These are phyloP conservation scores for Actinostola sp. DNA, from an alignment of 92 coral and sea anemone species.

Conservation along the genomic window DNA sequence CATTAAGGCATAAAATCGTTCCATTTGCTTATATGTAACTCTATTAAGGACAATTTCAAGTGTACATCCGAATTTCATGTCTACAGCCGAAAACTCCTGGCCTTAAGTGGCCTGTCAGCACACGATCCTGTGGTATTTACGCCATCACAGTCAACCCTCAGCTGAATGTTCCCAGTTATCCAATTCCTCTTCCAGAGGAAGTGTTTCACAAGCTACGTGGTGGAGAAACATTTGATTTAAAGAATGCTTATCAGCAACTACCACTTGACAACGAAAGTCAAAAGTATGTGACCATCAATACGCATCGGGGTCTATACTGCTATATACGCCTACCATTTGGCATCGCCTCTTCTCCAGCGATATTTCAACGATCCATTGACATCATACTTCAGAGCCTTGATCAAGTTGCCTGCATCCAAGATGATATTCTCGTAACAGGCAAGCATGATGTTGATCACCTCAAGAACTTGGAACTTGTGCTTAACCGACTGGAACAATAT, in stretches of 20 bases:
- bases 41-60: too few species aligned
- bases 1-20: too few species aligned
- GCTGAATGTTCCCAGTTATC: conserved; percentile 42
- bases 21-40: too few species aligned
- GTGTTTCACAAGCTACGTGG: conserved; percentile 45
- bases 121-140: conserved; percentile 59
- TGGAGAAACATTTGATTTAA: conserved; percentile 61
- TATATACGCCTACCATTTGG: conserved; percentile 57
- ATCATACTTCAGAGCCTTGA: conserved; percentile 57
- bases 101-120: conserved; percentile 33
- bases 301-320: conserved; percentile 48
- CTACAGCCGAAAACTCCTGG: too few species aligned
- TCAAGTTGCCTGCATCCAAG: conserved; percentile 60
- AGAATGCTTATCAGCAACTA: conserved; percentile 67
- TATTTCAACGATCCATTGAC: conserved; percentile 57
- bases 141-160: conserved; percentile 50
- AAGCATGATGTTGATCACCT: conserved; percentile 50
- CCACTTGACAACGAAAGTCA: conserved; percentile 40
- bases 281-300: conserved; percentile 56
- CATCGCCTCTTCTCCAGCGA: conserved; percentile 55
- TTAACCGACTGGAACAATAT: conserved; percentile 43
- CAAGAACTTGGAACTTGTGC: conserved; percentile 31
- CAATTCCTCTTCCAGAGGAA: conserved; percentile 64
- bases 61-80: too few species aligned
- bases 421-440: conserved; percentile 65